phyloP scores from a whole-genome alignment of 2,113 vertebrate genomes.

The Ondatra zibethicus region DNA sequence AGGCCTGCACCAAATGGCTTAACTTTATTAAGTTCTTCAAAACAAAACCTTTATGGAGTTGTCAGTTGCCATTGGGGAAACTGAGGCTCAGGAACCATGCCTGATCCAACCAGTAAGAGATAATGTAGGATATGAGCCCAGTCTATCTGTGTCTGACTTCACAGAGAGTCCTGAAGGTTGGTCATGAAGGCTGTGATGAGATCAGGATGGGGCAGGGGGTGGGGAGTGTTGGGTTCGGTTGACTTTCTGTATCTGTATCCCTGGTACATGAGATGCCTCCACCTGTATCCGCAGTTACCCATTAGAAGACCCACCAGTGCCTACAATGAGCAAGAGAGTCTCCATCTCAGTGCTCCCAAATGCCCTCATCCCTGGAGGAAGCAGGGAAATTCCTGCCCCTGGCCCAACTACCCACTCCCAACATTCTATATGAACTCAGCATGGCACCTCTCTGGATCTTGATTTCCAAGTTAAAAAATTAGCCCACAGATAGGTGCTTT shows the following conservation, averaged over 20 bases:
- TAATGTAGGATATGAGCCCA: not conserved
- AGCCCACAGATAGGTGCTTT: constrained; percentile 5
- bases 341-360: not conserved
- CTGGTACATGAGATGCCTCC: not conserved
- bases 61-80: not conserved
- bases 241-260: not conserved
- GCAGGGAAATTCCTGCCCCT: not conserved
- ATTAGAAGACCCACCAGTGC: not conserved
- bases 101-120: not conserved
- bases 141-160: not conserved
- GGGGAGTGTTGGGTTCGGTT: too few species aligned
- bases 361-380: not conserved
- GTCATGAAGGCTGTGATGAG: not conserved
- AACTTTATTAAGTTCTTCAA: not conserved
- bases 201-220: not conserved
- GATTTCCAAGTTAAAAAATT: not conserved
- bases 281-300: not conserved
- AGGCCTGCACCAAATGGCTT: not conserved
- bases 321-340: not conserved
- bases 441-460: not conserved
- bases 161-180: not conserved
- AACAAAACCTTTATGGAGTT: not conserved
- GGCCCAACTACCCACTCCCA: not conserved
- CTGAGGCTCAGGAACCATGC: not conserved
- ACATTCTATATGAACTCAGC: not conserved